Conservation (phyloP, 2,888 invertebrate genomes). For the Coenonympha glycerion region DNA sequence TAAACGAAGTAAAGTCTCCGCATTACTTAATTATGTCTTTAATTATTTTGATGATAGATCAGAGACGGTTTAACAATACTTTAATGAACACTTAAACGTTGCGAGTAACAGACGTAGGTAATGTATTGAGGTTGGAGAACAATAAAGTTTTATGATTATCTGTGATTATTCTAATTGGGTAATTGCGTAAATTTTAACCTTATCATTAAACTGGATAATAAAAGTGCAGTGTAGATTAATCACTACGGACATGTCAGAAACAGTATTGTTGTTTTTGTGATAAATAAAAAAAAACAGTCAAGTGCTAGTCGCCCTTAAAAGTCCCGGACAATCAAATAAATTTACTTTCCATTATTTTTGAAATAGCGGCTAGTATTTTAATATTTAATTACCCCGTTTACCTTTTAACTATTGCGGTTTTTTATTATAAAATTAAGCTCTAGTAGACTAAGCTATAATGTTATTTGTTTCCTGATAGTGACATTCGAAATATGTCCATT, state of each 20-base stretch:
- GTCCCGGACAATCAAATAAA: no score
- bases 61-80: slow-evolving; percentile 1
- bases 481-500: no score
- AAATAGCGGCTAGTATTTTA: no score
- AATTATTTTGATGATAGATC: slow-evolving; percentile 8
- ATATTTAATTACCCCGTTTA: no score
- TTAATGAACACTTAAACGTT: slow-evolving; percentile 8
- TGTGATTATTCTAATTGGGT: slow-evolving; percentile 10
- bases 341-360: no score
- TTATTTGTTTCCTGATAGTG: no score
- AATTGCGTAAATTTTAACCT: slow-evolving; percentile 8
- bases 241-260: slow-evolving; percentile 2
- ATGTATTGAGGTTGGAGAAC: slow-evolving; percentile 9
- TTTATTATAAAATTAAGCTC: no score
- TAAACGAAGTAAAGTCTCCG: not conserved
- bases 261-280: not conserved
- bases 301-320: no score
- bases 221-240: not conserved
- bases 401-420: no score
- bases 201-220: slow-evolving; percentile 6
- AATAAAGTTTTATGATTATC: slow-evolving; percentile 10
- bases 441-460: no score
- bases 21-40: slow-evolving; percentile 4
- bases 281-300: no score
- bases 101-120: not conserved